Percentiles rank a stretch among this genome's conserved stretches.
Conservation (phyloP, 2,888 invertebrate species). For the Zhuqinia jingwanae region DNA sequence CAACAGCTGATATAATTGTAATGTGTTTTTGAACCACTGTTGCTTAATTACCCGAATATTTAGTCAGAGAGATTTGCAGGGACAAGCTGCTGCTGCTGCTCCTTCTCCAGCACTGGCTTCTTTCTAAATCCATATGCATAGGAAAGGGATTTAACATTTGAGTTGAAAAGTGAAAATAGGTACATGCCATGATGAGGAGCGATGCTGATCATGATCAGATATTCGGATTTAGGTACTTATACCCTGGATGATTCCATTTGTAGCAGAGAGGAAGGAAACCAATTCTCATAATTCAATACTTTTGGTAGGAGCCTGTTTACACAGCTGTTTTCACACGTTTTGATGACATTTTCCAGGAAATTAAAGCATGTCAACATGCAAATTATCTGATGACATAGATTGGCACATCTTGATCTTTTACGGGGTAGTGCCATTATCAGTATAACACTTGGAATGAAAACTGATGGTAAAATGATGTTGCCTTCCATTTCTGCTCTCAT, state of each 20-base stretch:
- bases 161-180: no score
- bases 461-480: background rate
- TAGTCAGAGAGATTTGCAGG: no score
- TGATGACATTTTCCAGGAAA: slow-evolving; percentile 39
- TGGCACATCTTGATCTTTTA: slow-evolving; percentile 2
- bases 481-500: no score
- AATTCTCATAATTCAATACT: background rate
- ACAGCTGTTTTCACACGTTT: background rate
- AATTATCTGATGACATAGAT: background rate
- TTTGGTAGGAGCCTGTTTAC: background rate
- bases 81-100: no score
- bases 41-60: slow-evolving; percentile 1
- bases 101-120: no score
- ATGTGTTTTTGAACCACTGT: background rate
- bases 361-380: slow-evolving; percentile 4
- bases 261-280: background rate
- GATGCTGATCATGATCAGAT: no score
- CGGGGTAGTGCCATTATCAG: no score
- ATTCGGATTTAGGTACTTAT: no score
- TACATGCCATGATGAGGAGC: no score
- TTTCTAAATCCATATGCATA: background rate
- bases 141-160: no score
- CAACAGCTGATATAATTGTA: background rate
- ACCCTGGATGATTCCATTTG: no score
- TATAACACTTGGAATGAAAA: background rate